These are phyloP conservation scores for Drosophila persimilis DNA, from an alignment of 1,140 invertebrate species.

Conservation along the genomic window DNA sequence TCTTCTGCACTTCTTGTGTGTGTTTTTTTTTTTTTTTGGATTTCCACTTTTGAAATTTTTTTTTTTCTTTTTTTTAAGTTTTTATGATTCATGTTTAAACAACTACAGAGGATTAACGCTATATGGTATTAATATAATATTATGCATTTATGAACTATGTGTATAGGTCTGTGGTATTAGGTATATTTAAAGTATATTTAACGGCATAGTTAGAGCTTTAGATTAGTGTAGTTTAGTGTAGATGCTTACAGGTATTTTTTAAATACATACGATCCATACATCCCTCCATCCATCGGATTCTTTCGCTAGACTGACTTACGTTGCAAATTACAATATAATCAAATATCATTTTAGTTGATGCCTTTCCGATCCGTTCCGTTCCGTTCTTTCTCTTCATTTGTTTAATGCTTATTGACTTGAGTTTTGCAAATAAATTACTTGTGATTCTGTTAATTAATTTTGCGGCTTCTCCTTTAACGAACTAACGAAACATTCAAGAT, in stretches of 20 bases:
- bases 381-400: constrained; percentile 10
- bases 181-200: constrained; percentile 66
- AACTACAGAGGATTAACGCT: constrained; percentile 79
- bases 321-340: constrained; percentile 65
- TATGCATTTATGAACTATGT: constrained; percentile 70
- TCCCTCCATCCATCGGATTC: constrained; percentile 32
- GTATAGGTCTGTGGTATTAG: constrained; percentile 55
- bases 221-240: constrained; percentile 62
- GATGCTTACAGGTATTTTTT: constrained; percentile 56
- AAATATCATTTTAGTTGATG: constrained; percentile 56
- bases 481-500: constrained; percentile 45
- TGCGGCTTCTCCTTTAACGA: constrained; percentile 29
- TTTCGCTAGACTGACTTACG: constrained; percentile 49
- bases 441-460: constrained; percentile 13
- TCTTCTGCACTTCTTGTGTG: constrained; percentile 30
- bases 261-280: constrained; percentile 48
- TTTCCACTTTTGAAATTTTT: constrained; percentile 22
- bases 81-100: constrained; percentile 72
- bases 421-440: constrained; percentile 65
- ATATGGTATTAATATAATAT: constrained; percentile 66
- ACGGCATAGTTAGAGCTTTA: constrained; percentile 69
- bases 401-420: constrained; percentile 67
- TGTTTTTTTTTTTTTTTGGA: constrained; percentile 25
- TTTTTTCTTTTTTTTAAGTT: constrained; percentile 40
- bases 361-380: background rate